Percentiles rank a stretch among this genome's conserved stretches.
Evolutionary conservation across 2,888 invertebrate species (phyloP).

Genomic region (Agonopterix subpropinquella): DNA sequence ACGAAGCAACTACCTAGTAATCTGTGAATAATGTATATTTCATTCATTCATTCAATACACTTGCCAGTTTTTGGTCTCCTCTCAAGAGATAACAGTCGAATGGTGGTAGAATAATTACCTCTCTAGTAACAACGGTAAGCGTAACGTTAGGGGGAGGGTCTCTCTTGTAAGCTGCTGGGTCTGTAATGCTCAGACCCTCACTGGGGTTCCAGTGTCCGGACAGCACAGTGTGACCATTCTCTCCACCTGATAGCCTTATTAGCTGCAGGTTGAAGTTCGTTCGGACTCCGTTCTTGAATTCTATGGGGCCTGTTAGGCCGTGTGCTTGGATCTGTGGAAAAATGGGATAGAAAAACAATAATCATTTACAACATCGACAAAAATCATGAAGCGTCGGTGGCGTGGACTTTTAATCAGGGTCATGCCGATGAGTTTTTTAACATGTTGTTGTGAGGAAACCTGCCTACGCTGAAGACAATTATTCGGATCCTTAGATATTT

Average conservation of each 20-base stretch:
- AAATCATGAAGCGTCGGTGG: background rate
- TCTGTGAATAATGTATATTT: no score
- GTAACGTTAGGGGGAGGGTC: slow-evolving; percentile 90
- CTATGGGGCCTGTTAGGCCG: slow-evolving; percentile 91
- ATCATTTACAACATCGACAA: no score
- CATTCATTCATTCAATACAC: no score
- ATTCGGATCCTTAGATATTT: no score
- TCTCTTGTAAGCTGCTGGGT: slow-evolving; percentile 90
- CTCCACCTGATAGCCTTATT: slow-evolving; percentile 86
- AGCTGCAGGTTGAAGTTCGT: slow-evolving; percentile 91
- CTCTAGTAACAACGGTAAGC: slow-evolving; percentile 91
- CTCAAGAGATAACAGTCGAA: no score
- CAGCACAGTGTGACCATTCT: slow-evolving; percentile 77
- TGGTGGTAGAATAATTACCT: slow-evolving; percentile 71
- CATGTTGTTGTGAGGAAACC: no score
- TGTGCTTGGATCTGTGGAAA: slow-evolving; percentile 82
- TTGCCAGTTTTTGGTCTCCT: no score
- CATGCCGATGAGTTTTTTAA: background rate
- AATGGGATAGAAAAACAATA: background rate
- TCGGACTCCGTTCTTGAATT: slow-evolving; percentile 89
- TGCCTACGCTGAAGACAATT: no score
- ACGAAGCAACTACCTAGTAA: no score
- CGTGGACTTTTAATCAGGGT: background rate
- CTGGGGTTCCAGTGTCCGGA: slow-evolving; percentile 89
- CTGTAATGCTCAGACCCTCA: slow-evolving; percentile 86